Percentiles rank a stretch among this genome's conserved stretches.
These are phyloP conservation scores for Enteromius radiatus DNA, from an alignment of 2,797 vertebrate genomes.

Conservation along the genomic window DNA sequence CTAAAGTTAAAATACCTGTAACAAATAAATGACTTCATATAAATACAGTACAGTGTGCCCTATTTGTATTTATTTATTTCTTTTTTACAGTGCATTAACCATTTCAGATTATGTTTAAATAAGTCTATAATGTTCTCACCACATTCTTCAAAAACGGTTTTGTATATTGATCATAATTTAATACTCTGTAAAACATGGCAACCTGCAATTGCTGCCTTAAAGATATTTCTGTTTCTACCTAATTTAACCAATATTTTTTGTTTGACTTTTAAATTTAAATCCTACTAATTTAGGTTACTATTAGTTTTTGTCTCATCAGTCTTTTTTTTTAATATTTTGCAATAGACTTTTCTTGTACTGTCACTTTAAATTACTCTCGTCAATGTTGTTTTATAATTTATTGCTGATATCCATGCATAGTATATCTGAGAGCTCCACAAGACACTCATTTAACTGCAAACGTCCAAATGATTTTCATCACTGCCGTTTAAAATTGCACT, in stretches of 20 bases:
- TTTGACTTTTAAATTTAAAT: too few relatives aligned
- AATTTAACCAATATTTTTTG: neutral
- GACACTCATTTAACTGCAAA: neutral
- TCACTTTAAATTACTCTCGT: neutral
- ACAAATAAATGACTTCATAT: neutral
- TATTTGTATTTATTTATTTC: too few relatives aligned
- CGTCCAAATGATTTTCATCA: neutral
- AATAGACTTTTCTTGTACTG: neutral
- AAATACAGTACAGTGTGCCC: too few relatives aligned
- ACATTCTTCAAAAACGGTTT: neutral
- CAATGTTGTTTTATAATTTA: neutral
- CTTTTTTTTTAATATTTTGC: too few relatives aligned
- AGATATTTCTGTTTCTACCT: neutral
- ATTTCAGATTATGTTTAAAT: neutral
- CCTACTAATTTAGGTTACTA: neutral
- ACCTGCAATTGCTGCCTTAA: neutral
- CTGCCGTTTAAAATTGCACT: constrained; percentile 4
- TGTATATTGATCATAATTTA: neutral
- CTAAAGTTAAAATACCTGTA: neutral
- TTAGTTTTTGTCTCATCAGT: neutral
- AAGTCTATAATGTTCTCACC: neutral
- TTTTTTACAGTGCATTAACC: neutral
- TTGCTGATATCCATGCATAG: neutral
- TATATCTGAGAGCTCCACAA: neutral
- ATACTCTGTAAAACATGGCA: neutral